A percentile compares a stretch with the other conserved stretches of the same genome.
Evolutionary conservation across 2,113 vertebrate species (phyloP).

Genomic region (Alligator mississippiensis): DNA sequence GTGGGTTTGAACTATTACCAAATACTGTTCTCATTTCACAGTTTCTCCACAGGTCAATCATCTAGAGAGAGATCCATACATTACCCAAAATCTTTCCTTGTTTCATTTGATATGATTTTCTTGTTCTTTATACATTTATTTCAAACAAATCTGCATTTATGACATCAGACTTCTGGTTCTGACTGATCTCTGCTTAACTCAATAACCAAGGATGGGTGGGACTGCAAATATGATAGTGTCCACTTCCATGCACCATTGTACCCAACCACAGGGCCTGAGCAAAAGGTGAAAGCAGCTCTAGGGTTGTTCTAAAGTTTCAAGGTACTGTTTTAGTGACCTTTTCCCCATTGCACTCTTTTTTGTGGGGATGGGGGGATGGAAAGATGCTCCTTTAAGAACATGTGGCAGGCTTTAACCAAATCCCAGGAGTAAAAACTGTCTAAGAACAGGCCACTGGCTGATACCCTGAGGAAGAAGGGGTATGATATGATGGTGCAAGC

Average conservation of each 20-base stretch:
- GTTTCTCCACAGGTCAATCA: background rate
- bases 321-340: background rate
- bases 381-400: no score
- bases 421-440: no score
- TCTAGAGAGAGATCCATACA: background rate
- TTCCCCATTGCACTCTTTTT: background rate
- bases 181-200: background rate
- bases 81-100: background rate
- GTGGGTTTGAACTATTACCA: conserved; percentile 21
- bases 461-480: no score
- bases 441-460: no score
- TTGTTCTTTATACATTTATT: background rate
- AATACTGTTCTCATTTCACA: background rate
- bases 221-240: background rate
- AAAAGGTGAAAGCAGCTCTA: background rate
- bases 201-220: background rate
- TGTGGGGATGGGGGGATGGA: no score
- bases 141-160: background rate
- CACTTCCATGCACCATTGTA: background rate
- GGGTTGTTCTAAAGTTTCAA: background rate
- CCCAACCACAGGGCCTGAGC: background rate
- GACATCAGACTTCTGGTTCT: background rate
- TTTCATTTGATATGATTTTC: conserved; percentile 5
- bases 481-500: no score
- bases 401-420: no score